Conservation (phyloP, 2,113 vertebrate species). For the Xenopus borealis region DNA sequence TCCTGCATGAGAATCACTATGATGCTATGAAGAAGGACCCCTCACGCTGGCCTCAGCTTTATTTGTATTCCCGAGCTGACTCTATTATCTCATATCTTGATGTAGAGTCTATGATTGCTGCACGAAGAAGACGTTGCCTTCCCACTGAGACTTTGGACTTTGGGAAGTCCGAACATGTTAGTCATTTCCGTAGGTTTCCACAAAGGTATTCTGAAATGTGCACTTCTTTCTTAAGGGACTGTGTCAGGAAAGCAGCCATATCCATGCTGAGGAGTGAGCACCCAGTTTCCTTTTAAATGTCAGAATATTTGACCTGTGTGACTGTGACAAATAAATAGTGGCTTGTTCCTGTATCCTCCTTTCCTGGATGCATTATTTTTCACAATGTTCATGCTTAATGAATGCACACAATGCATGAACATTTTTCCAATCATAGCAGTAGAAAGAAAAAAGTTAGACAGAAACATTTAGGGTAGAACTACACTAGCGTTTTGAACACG, state of each 20-base stretch:
- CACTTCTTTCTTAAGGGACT: conserved; percentile 71
- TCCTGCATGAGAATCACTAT: conserved; percentile 84
- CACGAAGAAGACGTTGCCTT: conserved; percentile 65
- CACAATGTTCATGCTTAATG: too few species aligned
- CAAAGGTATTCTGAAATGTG: conserved; percentile 78
- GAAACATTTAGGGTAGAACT: too few species aligned
- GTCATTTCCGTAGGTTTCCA: conserved; percentile 80
- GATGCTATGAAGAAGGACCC: conserved; percentile 72
- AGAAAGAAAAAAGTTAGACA: too few species aligned
- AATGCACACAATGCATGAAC: too few species aligned
- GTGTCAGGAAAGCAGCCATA: conserved; percentile 54
- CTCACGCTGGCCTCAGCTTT: conserved; percentile 87
- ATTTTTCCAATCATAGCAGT: too few species aligned
- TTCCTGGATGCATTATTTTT: too few species aligned
- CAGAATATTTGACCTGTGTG: not conserved
- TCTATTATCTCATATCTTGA: conserved; percentile 73
- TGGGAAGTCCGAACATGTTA: conserved; percentile 76
- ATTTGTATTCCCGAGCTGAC: conserved; percentile 84
- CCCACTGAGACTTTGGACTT: conserved; percentile 79
- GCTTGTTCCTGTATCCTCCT: too few species aligned
- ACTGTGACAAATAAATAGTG: too few species aligned
- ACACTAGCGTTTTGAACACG: too few species aligned
- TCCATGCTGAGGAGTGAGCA: not conserved
- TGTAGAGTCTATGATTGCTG: conserved; percentile 70
- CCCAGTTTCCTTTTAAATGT: not conserved